Evolutionary conservation across 2,113 vertebrate genomes (phyloP), one percentile per base, ranked within the genome.

Genomic region (Oncorhynchus clarkii): DNA sequence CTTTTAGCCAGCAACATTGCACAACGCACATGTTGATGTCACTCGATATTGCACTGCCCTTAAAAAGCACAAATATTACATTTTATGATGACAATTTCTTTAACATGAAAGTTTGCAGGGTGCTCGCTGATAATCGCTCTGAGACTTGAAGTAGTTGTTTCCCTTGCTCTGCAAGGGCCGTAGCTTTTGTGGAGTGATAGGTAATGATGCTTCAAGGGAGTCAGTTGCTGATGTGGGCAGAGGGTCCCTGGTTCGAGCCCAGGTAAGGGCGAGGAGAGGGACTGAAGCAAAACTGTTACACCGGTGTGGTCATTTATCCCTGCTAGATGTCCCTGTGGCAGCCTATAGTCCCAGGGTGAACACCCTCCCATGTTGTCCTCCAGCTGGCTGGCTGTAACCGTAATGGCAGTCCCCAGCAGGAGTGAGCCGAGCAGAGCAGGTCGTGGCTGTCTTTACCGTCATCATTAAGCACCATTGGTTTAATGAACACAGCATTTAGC

Each of bases 401-500:
- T 91, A 91, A 91, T 92, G 84, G 84, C 67, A 79, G 75, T 67
- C 66, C 86, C 88, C 89, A 74, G 89, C 85, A 89, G 90, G 86
- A 89, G 88, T 86, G 74, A 54, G 16, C 51, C 16, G 49, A 54
- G 14, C 49, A 54, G 51, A 64, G 72, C 75, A 82, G 91, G 88
- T 92, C 89, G 88, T 77, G 82, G 80, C 81, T 83, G 91, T 84
- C 90, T 92, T 89, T 90, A 84, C 90, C 78, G 90, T 90, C 88
- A 88, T 90, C 91, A 92, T 92, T 92, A 91, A 92, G 90, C 91
- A 89, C 87, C 90, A 89, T 85, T 87, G 87, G 90, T 91, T 91
- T 93, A 93, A 94, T 93, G 89, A 92, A 93, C 86, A 82, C 84
- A 62, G 84, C 85, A 81, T 93, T 93, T 92, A 91, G 89, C 86